A percentile compares a stretch with the other conserved stretches of the same genome.
Evolutionary conservation across 2,888 invertebrate genomes (phyloP).

Genomic region (Nipponacmea schrenckii): DNA sequence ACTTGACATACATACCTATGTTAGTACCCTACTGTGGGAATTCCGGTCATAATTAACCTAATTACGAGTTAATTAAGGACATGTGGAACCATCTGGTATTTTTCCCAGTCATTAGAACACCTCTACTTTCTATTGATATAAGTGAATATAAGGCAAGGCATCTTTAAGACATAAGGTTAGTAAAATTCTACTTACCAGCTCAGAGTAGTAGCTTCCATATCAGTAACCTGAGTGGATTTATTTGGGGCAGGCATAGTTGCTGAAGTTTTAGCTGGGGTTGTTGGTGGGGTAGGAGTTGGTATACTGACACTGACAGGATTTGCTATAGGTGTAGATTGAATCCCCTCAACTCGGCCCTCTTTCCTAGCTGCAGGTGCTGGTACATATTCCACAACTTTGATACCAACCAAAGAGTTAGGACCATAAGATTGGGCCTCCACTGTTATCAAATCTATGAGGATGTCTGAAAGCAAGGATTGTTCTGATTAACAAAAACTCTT

Average conservation of each 20-base stretch:
- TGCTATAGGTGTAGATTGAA: background rate
- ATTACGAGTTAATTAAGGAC: too few relatives aligned
- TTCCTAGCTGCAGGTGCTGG: conserved; percentile 52
- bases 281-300: background rate
- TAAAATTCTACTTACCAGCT: background rate
- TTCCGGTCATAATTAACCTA: too few relatives aligned
- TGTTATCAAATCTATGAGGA: conserved; percentile 69
- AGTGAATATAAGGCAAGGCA: too few relatives aligned
- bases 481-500: background rate
- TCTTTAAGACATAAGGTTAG: too few relatives aligned
- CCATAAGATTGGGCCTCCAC: conserved; percentile 93
- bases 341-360: conserved; percentile 28
- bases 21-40: too few relatives aligned
- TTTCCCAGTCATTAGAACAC: too few relatives aligned
- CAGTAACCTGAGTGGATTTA: background rate
- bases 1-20: too few relatives aligned
- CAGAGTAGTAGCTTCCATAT: background rate
- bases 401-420: conserved; percentile 92
- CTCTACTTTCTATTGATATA: too few relatives aligned
- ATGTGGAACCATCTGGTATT: too few relatives aligned
- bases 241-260: background rate
- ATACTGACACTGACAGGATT: background rate
- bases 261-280: background rate
- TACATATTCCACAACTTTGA: conserved; percentile 92
- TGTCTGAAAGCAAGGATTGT: conserved; percentile 67